Base-by-base conservation (phyloP, 2,797 vertebrate genomes). In the Tragelaphus eurycerus region DNA sequence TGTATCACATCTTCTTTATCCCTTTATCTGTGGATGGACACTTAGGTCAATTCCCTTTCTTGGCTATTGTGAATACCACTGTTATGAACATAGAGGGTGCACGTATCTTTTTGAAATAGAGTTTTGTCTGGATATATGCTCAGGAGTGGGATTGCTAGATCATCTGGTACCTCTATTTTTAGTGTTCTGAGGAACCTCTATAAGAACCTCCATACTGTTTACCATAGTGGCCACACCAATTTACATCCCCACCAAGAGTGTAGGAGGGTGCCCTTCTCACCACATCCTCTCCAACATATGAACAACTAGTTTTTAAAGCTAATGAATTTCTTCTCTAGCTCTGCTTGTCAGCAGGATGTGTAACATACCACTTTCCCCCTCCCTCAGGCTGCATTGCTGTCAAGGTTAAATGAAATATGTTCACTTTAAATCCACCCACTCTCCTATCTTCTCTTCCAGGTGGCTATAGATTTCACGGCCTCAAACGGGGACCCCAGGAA, bases 391-490 rank as follows among this genome's bases (percentile, higher is more conserved):
- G 2, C n/a, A 10, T 82, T 16, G 84, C n/a, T 79, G 3, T 76
- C 48, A 21, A 29, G 19, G n/a, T n/a, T 38, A 48, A 85, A n/a
- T 2, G 7, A 55, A 31, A 76, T 46, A 2, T 48, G 7, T 86
- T 81, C 64, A 5, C 52, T 54, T 86, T 50, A 83, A 95, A 59
- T 43, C 31, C 5, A 62, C 52, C 25, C 21, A 0, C 84, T 48
- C 46, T 60, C 67, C 16, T 92, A 1, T 95, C 92, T 97, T 96
- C 86, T 98, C 96, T 98, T 98, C 64, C 98, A 99, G 99, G 99
- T 99, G 98, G 99, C 99, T 60, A 99, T 99, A 99, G 99, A 99
- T 98, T 99, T 99, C 98, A 99, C 99, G 21, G 99, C 99, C 5
- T 99, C 99, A 27, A 99, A 99, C 0, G 99, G 99, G 2, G 99